These are phyloP conservation scores for Drosophila picticornis DNA, from an alignment of 2,888 invertebrate species.

Conservation along the genomic window DNA sequence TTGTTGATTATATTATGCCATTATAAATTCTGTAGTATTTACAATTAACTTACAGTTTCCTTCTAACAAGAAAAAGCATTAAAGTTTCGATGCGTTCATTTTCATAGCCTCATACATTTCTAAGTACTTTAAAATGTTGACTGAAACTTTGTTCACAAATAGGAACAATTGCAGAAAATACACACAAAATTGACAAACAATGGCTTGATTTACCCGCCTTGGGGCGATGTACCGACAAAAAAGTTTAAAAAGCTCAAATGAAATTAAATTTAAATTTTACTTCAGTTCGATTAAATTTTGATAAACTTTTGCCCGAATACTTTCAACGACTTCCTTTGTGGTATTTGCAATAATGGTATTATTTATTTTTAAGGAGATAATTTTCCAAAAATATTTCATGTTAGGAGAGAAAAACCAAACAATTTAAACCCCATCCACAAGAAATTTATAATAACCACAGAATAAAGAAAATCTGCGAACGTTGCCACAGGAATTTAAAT, in stretches of 20 bases:
- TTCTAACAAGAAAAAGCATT: background rate
- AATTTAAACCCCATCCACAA: conserved; percentile 39
- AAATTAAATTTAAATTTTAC: conserved; percentile 10
- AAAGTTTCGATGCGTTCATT: background rate
- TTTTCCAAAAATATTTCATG: conserved; percentile 4
- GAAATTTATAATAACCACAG: conserved; percentile 41
- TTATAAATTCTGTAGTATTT: background rate
- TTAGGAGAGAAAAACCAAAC: conserved; percentile 39
- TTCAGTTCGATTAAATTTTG: background rate
- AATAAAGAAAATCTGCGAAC: conserved; percentile 25
- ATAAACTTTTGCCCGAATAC: background rate
- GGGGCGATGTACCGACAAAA: background rate
- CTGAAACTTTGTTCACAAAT: background rate
- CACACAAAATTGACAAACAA: background rate
- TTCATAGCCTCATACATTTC: background rate
- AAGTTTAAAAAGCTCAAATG: background rate
- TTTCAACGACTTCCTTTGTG: background rate
- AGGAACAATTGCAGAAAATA: background rate
- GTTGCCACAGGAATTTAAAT: conserved; percentile 64
- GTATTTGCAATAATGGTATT: conserved; percentile 3
- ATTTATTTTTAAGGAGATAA: conserved; percentile 1
- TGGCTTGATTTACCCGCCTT: background rate
- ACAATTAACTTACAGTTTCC: background rate
- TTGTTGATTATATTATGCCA: background rate
- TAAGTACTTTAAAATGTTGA: background rate